Evolutionary conservation across 2,888 invertebrate genomes (phyloP), one percentile per base, ranked within the genome.

Genomic region (Trichacis sp.): DNA sequence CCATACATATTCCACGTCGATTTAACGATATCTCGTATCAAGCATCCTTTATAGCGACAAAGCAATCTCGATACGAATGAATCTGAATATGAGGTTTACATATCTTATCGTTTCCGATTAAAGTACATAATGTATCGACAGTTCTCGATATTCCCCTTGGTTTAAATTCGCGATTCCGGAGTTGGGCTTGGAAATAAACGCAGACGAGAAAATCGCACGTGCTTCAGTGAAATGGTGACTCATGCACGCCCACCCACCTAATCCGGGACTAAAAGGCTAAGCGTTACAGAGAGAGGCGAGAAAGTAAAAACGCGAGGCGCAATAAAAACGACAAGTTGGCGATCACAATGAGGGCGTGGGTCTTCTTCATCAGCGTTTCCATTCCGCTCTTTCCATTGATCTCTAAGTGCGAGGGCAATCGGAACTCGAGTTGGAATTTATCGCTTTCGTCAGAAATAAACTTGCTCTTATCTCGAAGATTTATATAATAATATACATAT

Each of bases 331-430:
- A 75, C 78, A 74, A 77, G 77, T 75, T 75, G 74, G 70, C 76
- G 74, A 77, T 45, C 45, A 80, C 79, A 80, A 81, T 77, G 77
- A 77, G 75, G 77, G 80, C 81, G 80, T 79, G 79, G 79, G 79
- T 76, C 77, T 76, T 73, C 56, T 56, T 55, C 58, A 45, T 64
- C 53, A 64, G 20, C 19, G 17, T 58, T 33, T 46, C 24, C 51
- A 17, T 18, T 42, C 38, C 38, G 15, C 52, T 55, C 40, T 15
- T 56, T 38, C 18, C 29, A 18, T 18, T 40, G 9, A 33, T 33
- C 33, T 33, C 33, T n/a, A n/a, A 2, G 2, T 2, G 33, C 33
- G n/a, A 11, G 2, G 33, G n/a, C 2, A 33, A 6, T 2, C n/a
- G 11, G 2, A 33, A n/a, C n/a, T n/a, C 33, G 33, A n/a, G 11